Conservation (phyloP, 2,797 vertebrate species). For the Coluber constrictor region DNA sequence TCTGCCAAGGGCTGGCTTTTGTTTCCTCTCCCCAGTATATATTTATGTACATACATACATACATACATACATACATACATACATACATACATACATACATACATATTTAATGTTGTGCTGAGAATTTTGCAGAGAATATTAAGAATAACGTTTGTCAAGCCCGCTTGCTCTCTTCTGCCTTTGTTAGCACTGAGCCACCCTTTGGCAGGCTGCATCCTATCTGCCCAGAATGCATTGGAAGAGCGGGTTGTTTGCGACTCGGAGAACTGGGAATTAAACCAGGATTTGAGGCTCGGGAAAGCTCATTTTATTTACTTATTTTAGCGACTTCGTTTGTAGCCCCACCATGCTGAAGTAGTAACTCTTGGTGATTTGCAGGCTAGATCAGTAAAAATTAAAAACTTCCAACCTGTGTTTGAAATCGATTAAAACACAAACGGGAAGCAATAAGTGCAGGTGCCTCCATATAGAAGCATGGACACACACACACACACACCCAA, state of each 20-base stretch:
- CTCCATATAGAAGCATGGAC: background rate
- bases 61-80: too few species aligned
- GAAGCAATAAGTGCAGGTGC: background rate
- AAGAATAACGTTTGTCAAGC: background rate
- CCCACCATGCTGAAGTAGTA: background rate
- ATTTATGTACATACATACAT: too few species aligned
- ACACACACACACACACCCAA: background rate
- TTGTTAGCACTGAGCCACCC: background rate
- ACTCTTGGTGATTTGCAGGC: background rate
- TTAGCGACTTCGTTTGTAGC: background rate
- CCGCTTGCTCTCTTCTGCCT: background rate
- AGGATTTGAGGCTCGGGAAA: background rate
- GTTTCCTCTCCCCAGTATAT: background rate
- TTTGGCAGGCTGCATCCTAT: background rate
- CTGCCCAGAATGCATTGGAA: background rate
- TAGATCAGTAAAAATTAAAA: background rate
- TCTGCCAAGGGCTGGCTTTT: constrained; percentile 2
- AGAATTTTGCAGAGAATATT: background rate
- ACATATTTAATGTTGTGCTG: background rate
- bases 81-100: accelerated
- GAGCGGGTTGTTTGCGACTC: background rate
- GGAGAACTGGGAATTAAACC: background rate
- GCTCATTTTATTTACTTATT: background rate
- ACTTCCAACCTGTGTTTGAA: background rate
- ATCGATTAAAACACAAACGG: background rate